phyloP scores from a whole-genome alignment of 2,888 invertebrate species.

The Clivina fossor region DNA sequence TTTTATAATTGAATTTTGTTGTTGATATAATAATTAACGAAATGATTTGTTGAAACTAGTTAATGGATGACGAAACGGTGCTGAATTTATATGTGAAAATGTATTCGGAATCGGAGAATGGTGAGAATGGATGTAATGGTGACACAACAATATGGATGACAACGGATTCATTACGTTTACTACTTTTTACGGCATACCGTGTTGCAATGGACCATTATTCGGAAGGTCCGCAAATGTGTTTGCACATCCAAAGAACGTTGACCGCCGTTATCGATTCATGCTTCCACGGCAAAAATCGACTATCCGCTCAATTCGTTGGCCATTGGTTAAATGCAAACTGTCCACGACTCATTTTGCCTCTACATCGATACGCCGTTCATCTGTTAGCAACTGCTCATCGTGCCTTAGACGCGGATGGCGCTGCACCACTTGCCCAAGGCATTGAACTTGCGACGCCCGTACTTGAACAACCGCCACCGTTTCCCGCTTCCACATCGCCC shows the following conservation, averaged over 20 bases:
- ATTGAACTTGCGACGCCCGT: slow-evolving; percentile 78
- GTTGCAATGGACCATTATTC: slow-evolving; percentile 79
- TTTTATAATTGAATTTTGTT: not conserved
- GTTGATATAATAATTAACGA: slow-evolving; percentile 8
- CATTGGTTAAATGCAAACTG: slow-evolving; percentile 83
- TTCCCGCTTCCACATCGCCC: slow-evolving; percentile 50
- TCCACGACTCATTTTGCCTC: slow-evolving; percentile 71
- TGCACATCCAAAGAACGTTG: slow-evolving; percentile 69
- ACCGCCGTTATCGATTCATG: slow-evolving; percentile 75
- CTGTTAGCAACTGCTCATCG: slow-evolving; percentile 62
- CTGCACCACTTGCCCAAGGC: slow-evolving; percentile 47
- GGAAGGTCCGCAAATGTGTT: slow-evolving; percentile 60
- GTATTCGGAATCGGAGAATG: slow-evolving; percentile 53
- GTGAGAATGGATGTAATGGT: too few relatives aligned
- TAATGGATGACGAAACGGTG: slow-evolving; percentile 59
- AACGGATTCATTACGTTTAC: slow-evolving; percentile 64
- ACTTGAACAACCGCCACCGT: slow-evolving; percentile 60
- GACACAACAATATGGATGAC: slow-evolving; percentile 59
- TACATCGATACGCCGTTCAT: slow-evolving; percentile 65
- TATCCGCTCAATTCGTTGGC: slow-evolving; percentile 74
- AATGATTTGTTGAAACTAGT: slow-evolving; percentile 43
- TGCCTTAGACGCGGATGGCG: slow-evolving; percentile 47
- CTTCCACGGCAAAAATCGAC: slow-evolving; percentile 74
- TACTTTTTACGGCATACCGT: slow-evolving; percentile 74
- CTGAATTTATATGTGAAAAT: slow-evolving; percentile 71